A percentile compares a stretch with the other conserved stretches of the same genome.
Evolutionary conservation across 2,113 vertebrate genomes (phyloP).

Genomic region (Ceratotherium simum): DNA sequence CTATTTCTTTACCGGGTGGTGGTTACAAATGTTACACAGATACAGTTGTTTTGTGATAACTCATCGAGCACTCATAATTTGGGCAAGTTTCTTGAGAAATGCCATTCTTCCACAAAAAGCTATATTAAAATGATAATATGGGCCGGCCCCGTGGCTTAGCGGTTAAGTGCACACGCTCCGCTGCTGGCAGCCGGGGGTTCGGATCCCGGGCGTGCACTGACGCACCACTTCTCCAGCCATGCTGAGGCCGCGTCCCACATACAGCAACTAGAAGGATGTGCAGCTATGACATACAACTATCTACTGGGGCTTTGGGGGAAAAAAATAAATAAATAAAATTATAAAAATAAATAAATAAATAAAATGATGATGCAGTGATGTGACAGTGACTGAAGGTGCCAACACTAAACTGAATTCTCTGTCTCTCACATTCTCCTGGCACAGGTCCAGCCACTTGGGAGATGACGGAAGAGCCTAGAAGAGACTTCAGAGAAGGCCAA

Average conservation of each 20-base stretch:
- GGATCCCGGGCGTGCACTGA: too few species aligned
- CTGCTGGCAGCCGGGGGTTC: too few species aligned
- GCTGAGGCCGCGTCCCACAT: too few species aligned
- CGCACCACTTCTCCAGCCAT: too few species aligned
- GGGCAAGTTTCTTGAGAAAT: not conserved
- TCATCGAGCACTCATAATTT: not conserved
- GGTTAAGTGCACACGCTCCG: too few species aligned
- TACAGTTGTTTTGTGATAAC: not conserved
- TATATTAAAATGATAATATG: not conserved
- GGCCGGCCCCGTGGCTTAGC: too few species aligned
- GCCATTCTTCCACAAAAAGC: not conserved
- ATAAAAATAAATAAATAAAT: not conserved
- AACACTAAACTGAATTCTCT: not conserved
- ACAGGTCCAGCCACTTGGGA: not conserved
- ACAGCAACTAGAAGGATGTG: too few species aligned
- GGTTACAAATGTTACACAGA: not conserved
- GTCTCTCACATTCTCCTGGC: conserved; percentile 6
- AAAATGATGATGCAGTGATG: not conserved
- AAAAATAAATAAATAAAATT: too few species aligned
- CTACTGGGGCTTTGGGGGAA: too few species aligned
- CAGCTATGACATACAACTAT: too few species aligned
- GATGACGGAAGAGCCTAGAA: not conserved
- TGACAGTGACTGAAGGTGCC: not conserved
- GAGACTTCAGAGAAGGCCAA: not conserved
- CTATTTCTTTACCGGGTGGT: not conserved